These are phyloP conservation scores for Hydrophis major DNA, from an alignment of 2,797 vertebrate genomes.

Conservation along the genomic window DNA sequence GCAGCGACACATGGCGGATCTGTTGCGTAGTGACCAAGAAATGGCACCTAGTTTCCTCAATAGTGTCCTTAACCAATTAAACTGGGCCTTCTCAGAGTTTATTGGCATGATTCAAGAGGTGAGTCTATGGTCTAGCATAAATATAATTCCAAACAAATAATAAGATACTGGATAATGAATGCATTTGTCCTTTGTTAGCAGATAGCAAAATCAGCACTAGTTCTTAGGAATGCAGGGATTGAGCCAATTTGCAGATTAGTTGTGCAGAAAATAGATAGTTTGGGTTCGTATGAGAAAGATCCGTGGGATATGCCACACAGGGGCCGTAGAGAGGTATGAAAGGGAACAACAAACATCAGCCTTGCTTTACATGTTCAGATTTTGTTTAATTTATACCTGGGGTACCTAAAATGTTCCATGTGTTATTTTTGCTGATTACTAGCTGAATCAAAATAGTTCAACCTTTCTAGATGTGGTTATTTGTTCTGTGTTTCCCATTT, in stretches of 20 bases:
- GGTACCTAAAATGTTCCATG: background rate
- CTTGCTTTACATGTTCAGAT: background rate
- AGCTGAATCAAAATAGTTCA: background rate
- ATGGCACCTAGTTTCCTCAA: conserved; percentile 98
- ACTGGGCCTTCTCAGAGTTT: conserved; percentile 99
- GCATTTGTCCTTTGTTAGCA: background rate
- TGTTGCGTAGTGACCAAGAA: conserved; percentile 85
- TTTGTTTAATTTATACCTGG: background rate
- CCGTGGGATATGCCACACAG: background rate
- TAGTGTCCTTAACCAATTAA: conserved; percentile 98
- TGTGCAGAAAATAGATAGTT: background rate
- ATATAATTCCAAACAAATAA: background rate
- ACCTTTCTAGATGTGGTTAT: background rate
- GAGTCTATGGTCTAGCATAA: conserved; percentile 71
- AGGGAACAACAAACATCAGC: background rate
- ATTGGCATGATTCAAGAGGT: conserved; percentile 99
- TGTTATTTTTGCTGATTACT: background rate
- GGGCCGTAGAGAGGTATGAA: accelerated
- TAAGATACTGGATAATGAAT: background rate
- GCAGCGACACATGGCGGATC: conserved; percentile 93
- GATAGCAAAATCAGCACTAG: background rate
- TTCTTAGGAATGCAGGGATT: background rate
- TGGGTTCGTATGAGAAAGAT: background rate
- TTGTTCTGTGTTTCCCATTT: background rate
- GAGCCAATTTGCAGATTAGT: background rate